Base-by-base conservation (phyloP, 1,140 invertebrate species). In the Drosophila nebulosa region DNA sequence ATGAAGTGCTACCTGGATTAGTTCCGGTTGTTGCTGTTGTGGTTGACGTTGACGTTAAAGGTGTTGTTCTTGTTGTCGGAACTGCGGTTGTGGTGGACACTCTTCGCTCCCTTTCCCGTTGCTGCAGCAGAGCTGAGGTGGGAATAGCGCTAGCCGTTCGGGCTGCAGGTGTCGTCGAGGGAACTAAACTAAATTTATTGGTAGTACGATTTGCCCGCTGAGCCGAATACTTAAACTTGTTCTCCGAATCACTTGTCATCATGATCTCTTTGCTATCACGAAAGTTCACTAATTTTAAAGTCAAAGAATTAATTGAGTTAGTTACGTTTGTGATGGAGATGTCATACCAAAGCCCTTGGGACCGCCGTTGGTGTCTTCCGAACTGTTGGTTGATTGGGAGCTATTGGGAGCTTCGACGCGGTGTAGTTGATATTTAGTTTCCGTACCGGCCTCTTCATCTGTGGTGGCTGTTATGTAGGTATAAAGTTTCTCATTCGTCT, bases 181-280 rank as follows among this genome's bases (percentile, higher is more conserved):
- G 69, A 2, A 61, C 27, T 2, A 73, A 36, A 52, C 56, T 89
- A 26, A 81, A 77, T 55, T 79, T 75, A 26, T 70, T 71, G 12
- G 61, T 65, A 10, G 88, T 90, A 24, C 84, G 78, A 74, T 90
- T 90, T 5, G 76, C 53, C 4, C 64, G 26, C 21, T 70, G 78
- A 4, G 79, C 66, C 4, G 91, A 90, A 56, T 92, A 93, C 63
- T 93, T 91, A 24, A 92, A 91, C 59, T 92, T 90, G 4, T 74
- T 89, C 71, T 92, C 91, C 21, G 92, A 92, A 36, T 92, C 92
- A 42, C 92, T 92, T 63, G 92, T 92, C 92, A 92, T 92, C 88
- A 92, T 91, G 2, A 92, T 90, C 71, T 92, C 92, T 27, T 92
- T 92, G 78, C 92, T 92, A 55, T 91, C 91, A 2, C 91, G 91